Percentiles rank a stretch among this genome's conserved stretches.
Evolutionary conservation across 2,113 vertebrate species (phyloP).

Genomic region (Puffinus mauretanicus): DNA sequence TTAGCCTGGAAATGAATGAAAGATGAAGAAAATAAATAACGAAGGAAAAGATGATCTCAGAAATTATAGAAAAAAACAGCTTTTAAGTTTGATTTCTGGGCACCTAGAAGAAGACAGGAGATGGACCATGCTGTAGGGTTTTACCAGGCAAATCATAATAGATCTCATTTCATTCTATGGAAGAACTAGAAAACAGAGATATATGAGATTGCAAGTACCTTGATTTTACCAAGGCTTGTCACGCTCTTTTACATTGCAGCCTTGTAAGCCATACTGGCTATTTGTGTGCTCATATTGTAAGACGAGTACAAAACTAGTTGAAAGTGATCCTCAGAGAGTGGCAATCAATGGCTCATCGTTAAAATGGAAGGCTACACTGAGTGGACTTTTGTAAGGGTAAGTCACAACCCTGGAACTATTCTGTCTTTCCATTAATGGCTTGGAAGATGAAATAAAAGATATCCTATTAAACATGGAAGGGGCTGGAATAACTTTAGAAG

Average conservation of each 20-base stretch:
- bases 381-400: background rate
- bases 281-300: background rate
- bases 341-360: background rate
- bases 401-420: background rate
- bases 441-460: background rate
- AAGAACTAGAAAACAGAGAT: background rate
- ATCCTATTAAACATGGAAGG: background rate
- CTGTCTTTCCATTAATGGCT: background rate
- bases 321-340: background rate
- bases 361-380: background rate
- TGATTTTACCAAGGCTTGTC: background rate
- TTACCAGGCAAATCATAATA: background rate
- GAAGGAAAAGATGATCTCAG: background rate
- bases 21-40: background rate
- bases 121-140: background rate
- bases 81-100: background rate
- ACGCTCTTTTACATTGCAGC: background rate
- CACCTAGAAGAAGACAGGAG: background rate
- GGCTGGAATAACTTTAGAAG: background rate
- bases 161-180: background rate
- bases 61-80: background rate
- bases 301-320: background rate
- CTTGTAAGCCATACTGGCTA: background rate
- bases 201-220: background rate
- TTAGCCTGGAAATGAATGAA: background rate